Conservation (phyloP, 2,888 invertebrate genomes). For the Troglohyphantes excavatus region DNA sequence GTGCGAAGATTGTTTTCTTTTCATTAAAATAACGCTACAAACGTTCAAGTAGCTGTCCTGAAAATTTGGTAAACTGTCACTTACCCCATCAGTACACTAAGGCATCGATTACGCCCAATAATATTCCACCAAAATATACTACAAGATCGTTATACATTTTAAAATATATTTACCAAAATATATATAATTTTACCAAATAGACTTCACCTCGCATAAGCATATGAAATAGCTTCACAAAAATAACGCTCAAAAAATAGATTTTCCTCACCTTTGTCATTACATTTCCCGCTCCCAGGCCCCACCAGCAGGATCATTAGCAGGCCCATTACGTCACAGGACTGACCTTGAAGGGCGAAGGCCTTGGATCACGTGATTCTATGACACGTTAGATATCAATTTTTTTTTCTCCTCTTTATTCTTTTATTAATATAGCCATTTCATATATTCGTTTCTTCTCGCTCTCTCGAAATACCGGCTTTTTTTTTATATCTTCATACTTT, state of each 20-base stretch:
- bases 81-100: no score
- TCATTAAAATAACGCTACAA: no score
- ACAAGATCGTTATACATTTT: no score
- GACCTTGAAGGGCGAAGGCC: conserved; percentile 56
- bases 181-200: no score
- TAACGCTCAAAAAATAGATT: background rate
- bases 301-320: conserved; percentile 25
- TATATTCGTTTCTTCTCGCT: conserved; percentile 22
- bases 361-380: conserved; percentile 58
- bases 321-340: conserved; percentile 32
- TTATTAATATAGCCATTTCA: conserved; percentile 46
- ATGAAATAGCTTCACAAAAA: background rate
- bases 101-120: no score
- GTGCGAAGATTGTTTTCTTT: no score
- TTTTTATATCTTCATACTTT: background rate
- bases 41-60: no score
- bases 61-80: no score
- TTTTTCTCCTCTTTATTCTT: background rate
- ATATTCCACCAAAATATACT: no score
- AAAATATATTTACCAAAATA: no score
- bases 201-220: no score
- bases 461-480: background rate
- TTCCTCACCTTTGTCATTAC: background rate
- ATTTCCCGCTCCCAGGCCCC: background rate
- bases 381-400: conserved; percentile 38